Base-by-base conservation (phyloP, 2,888 invertebrate genomes). In the Acleris laterana region DNA sequence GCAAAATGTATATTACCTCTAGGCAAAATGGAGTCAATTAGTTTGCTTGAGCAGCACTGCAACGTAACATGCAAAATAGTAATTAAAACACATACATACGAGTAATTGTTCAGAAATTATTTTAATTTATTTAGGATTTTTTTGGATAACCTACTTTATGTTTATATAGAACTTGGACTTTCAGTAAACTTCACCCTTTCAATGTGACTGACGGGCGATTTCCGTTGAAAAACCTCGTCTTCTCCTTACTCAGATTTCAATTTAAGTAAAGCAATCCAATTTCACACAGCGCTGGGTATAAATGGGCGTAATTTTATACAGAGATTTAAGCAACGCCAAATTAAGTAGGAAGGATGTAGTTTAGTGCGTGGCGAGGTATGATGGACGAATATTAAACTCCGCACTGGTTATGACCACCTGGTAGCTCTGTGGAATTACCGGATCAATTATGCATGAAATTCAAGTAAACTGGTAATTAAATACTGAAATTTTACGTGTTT, bases 211-310 rank as follows among this genome's bases (percentile, higher is more conserved):
- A 65, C 60, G 55, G 42, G 32, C 48, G 55, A 62, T 66, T 62
- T 57, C 61, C 57, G 62, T 66, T 57, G 57, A 17, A 61, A 51
- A 61, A 46, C 38, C 57, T 28, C 55, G 38, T 55, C 62, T 61
- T 65, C 65, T 61, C 61, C 65, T 66, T 66, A 77, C 74, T 75
- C 74, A 78, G 77, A 81, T 82, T 84, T 83, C 83, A 84, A 84
- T 84, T 84, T 82, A 81, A 81, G 77, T 81, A 81, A 82, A 80
- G 80, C 78, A 78, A 84, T 83, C 80, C 80, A 84, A 86, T 85
- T 86, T 86, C 83, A 84, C 84, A 85, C 84, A 74, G 74, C 76
- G 74, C 68, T 83, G 85, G 77, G 70, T 82, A 81, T 76, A 80
- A 85, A 85, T 83, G 83, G 77, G 58, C 70, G 74, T 80, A 78